These are phyloP conservation scores for Sinosuthora webbiana DNA, from an alignment of 2,113 vertebrate genomes.

Conservation along the genomic window DNA sequence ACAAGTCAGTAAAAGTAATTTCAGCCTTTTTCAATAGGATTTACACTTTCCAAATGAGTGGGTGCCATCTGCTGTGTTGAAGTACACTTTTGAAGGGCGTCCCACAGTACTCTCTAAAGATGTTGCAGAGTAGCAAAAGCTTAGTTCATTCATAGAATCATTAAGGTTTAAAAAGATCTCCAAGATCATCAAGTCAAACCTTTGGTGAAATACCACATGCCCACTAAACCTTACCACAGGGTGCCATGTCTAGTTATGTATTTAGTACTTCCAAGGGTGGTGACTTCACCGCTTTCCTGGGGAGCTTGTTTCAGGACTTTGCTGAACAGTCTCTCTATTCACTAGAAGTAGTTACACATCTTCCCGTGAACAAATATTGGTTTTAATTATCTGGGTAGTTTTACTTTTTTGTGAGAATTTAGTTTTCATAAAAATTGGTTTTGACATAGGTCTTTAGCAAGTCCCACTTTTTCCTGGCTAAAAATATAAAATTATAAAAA, in stretches of 20 bases:
- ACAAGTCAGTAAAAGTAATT: neutral
- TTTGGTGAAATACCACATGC: neutral
- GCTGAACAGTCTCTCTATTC: slow-evolving; percentile 19
- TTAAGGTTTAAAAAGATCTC: neutral
- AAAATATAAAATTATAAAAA: neutral
- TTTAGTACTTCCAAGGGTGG: neutral
- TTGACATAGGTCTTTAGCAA: neutral
- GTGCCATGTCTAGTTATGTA: fast-evolving
- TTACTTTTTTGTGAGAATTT: slow-evolving; percentile 38
- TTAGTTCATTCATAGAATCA: neutral
- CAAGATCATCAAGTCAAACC: neutral
- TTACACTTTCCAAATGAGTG: neutral
- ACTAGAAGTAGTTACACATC: slow-evolving; percentile 12
- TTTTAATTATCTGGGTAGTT: slow-evolving; percentile 58
- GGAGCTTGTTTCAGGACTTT: neutral
- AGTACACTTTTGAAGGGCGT: neutral
- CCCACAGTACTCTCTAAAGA: slow-evolving; percentile 14
- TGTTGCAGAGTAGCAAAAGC: slow-evolving; percentile 20
- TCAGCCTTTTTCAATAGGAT: neutral
- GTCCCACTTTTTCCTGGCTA: neutral
- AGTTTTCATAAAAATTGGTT: slow-evolving; percentile 22
- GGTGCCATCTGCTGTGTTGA: neutral
- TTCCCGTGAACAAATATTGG: slow-evolving; percentile 21
- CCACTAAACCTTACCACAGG: neutral
- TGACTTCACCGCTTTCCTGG: neutral